Conservation (phyloP, 2,797 vertebrate species). For the Spinibarbus caldwelli region DNA sequence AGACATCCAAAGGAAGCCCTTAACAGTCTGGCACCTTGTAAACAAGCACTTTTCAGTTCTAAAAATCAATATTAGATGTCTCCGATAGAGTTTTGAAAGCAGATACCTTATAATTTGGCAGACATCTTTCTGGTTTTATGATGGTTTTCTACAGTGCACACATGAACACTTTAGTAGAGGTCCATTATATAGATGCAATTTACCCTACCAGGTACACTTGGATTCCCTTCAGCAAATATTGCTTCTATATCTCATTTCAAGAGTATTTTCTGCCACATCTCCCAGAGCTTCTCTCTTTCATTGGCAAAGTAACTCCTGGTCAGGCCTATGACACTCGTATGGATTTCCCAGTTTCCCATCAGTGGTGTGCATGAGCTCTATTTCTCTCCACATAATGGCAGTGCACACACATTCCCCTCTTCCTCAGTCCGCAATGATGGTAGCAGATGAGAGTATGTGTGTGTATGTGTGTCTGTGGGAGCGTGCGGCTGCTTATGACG, state of each 20-base stretch:
- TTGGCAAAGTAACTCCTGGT: constrained; percentile 12
- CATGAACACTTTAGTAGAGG: neutral
- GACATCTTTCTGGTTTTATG: neutral
- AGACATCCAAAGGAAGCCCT: constrained; percentile 13
- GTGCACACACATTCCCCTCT: constrained; percentile 26
- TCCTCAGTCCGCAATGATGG: constrained; percentile 44
- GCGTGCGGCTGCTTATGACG: constrained; percentile 59
- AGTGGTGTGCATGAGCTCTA: constrained; percentile 34
- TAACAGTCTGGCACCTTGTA: neutral
- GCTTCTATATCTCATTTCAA: constrained; percentile 11
- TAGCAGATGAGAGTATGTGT: constrained; percentile 40
- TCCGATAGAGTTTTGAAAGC: neutral
- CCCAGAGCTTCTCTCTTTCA: constrained; percentile 9
- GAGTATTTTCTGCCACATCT: constrained; percentile 16
- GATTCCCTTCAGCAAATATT: constrained; percentile 20
- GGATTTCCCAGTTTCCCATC: constrained; percentile 50
- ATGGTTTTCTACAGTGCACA: neutral
- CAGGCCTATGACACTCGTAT: constrained; percentile 38
- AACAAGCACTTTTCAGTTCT: neutral
- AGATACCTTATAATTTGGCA: neutral
- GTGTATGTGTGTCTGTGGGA: constrained; percentile 38
- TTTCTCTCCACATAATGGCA: constrained; percentile 37
- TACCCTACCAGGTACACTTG: neutral
- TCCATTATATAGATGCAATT: neutral
- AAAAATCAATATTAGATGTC: neutral